Evolutionary conservation across 2,888 invertebrate species (phyloP).

Genomic region (Halictus quadricinctus): DNA sequence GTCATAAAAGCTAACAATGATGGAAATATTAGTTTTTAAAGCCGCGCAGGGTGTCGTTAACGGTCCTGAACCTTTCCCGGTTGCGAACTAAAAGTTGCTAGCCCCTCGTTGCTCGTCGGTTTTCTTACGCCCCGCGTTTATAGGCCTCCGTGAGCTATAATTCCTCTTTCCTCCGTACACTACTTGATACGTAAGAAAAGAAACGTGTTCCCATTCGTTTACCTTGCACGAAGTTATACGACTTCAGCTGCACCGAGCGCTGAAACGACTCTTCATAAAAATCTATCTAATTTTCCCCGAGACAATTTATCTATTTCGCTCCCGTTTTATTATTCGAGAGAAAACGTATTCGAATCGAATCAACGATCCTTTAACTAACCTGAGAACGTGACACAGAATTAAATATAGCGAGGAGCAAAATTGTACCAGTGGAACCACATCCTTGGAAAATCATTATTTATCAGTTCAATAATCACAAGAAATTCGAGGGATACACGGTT

Average conservation of each 20-base stretch:
- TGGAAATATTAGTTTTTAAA: constrained; percentile 81
- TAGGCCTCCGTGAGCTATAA: constrained; percentile 56
- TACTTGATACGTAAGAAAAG: constrained; percentile 31
- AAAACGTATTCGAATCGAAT: not conserved
- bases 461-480: not conserved
- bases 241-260: not conserved
- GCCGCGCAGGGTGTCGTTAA: constrained; percentile 78
- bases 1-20: constrained; percentile 79
- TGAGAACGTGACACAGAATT: too few relatives aligned
- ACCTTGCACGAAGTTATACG: constrained; percentile 24
- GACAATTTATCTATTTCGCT: not conserved
- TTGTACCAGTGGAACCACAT: too few relatives aligned
- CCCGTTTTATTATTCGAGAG: too few relatives aligned
- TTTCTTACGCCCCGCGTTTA: constrained; percentile 52
- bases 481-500: not conserved
- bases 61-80: constrained; percentile 58
- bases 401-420: not conserved
- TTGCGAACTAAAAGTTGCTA: constrained; percentile 56
- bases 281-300: not conserved
- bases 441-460: too few relatives aligned
- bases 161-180: constrained; percentile 40
- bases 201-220: constrained; percentile 27
- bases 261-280: constrained; percentile 1
- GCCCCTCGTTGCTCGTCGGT: constrained; percentile 64
- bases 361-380: too few relatives aligned